These are phyloP conservation scores for Anthonomus grandis DNA, from an alignment of 1,140 invertebrate genomes.

Conservation along the genomic window DNA sequence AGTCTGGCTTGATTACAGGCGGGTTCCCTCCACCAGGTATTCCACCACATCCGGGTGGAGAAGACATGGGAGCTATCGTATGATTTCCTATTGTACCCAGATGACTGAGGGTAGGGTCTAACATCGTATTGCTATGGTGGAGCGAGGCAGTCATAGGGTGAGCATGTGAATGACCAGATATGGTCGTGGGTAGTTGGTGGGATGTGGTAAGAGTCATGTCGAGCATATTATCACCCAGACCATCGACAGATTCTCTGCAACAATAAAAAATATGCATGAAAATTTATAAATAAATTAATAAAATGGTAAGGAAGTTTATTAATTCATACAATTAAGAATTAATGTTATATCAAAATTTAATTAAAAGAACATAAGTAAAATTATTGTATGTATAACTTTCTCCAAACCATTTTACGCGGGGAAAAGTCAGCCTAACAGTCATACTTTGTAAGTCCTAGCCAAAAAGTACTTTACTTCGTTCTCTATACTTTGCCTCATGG, in stretches of 20 bases:
- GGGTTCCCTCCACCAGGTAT: constrained; percentile 48
- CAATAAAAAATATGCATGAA: constrained; percentile 2
- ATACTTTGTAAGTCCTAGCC: too few species aligned
- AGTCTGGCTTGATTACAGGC: constrained; percentile 66
- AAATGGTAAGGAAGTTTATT: too few species aligned
- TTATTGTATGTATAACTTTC: too few species aligned
- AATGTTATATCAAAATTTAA: too few species aligned
- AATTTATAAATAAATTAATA: too few species aligned
- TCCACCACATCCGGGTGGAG: constrained; percentile 54
- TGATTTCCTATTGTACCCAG: constrained; percentile 40
- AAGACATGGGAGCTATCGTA: constrained; percentile 49
- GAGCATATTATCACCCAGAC: constrained; percentile 45
- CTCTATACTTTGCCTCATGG: too few species aligned
- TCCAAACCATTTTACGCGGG: too few species aligned
- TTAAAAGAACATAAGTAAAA: too few species aligned
- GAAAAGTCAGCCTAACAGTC: too few species aligned
- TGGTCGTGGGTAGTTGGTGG: constrained; percentile 43
- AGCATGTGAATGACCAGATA: constrained; percentile 46
- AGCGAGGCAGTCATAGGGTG: constrained; percentile 47
- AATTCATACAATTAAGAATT: too few species aligned
- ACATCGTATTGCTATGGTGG: constrained; percentile 50
- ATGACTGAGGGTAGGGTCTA: constrained; percentile 50
- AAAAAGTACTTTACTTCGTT: too few species aligned
- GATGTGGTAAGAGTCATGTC: constrained; percentile 42
- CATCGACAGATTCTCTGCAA: constrained; percentile 39